Evolutionary conservation across 1,140 invertebrate genomes (phyloP), one percentile per base, ranked within the genome.

Genomic region (Oppia nitens): DNA sequence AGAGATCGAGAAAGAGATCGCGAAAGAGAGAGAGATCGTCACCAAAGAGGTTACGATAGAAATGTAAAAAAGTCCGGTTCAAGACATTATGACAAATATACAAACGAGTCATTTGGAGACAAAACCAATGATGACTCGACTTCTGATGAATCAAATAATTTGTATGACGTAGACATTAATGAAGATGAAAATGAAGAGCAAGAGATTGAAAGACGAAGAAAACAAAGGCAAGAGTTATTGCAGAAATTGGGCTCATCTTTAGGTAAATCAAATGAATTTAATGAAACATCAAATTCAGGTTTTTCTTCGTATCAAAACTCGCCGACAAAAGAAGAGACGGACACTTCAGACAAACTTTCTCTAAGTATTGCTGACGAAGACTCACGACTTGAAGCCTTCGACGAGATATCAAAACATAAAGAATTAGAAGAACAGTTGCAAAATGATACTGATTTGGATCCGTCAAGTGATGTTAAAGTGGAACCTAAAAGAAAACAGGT

Each of bases 151-250:
- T 6, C 17, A 17, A 59, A 61, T 48, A 49, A 63, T 27, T n/a
- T n/a, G n/a, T n/a, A n/a, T n/a, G 61, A 62, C 26, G 53, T 67
- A 14, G 81, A 86, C 60, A 81, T 88, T 52, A 84, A 87, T 61
- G 80, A 84, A 55, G 81, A 83, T 61, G 62, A 64, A 55, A 84
- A 88, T 49, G 91, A 94, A 62, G 90, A 94, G 71, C 87, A 93
- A 70, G 91, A 94, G 69, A 96, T 96, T 71, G 86, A 94, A 69
- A 80, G 81, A 67, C 76, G 88, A 64, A 78, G 92, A 61, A 87
- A 87, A 71, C 82, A 91, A 69, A 76, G 92, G 49, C 88, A 94
- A 73, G 86, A 87, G 68, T 73, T 97, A 1, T 68, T 94, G 32
- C 85, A 86, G 53, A 50, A 57, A 26, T 47, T 63, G 20, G 75